These are phyloP conservation scores for Merluccius polli DNA, from an alignment of 2,797 vertebrate species.

Conservation along the genomic window DNA sequence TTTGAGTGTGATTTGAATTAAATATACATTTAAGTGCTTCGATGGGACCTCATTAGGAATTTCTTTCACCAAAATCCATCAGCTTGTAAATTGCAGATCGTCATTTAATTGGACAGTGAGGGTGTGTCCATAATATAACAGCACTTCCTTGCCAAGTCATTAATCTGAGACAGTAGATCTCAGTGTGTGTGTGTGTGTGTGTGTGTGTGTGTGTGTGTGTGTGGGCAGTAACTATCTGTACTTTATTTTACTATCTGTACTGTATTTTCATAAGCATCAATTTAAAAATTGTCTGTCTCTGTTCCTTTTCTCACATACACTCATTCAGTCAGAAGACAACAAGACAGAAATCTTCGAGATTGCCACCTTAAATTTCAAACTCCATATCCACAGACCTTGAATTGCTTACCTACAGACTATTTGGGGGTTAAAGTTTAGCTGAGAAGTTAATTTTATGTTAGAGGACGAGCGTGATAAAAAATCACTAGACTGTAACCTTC, in stretches of 20 bases:
- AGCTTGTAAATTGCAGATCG: conserved; percentile 41
- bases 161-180: conserved; percentile 25
- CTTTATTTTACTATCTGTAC: neutral
- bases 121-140: conserved; percentile 28
- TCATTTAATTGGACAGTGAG: conserved; percentile 35
- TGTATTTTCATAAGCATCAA: neutral
- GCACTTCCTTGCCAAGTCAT: conserved; percentile 28
- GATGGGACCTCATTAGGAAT: conserved; percentile 50
- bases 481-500: neutral
- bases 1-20: conserved; percentile 61
- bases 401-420: neutral
- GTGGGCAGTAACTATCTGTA: neutral
- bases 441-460: neutral
- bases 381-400: neutral
- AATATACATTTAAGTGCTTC: conserved; percentile 66
- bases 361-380: too few species aligned
- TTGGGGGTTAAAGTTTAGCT: neutral
- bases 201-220: conserved; percentile 26
- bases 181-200: conserved; percentile 7
- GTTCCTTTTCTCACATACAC: conserved; percentile 1
- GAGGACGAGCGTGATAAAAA: neutral
- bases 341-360: too few species aligned
- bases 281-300: neutral
- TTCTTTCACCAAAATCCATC: conserved; percentile 53
- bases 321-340: neutral